phyloP scores from a whole-genome alignment of 1,140 invertebrate species.

The Drosophila watanabei region DNA sequence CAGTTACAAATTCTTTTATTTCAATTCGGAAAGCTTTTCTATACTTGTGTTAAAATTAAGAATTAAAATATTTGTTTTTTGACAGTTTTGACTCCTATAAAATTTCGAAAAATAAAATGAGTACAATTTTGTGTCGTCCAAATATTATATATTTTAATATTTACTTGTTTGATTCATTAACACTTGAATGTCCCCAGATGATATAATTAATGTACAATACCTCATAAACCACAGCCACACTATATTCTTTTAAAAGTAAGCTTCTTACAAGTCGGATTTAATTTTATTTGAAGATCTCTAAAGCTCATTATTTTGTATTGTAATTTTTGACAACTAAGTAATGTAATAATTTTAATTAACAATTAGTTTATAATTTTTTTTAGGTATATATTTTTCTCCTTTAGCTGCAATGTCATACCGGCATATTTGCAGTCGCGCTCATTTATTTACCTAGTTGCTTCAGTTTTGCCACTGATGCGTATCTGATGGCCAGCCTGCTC shows the following conservation, averaged over 20 bases:
- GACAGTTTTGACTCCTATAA: too few species aligned
- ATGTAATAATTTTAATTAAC: neutral
- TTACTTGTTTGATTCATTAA: too few species aligned
- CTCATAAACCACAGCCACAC: neutral
- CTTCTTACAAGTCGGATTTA: neutral
- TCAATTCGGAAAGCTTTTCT: too few species aligned
- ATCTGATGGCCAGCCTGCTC: conserved; percentile 51
- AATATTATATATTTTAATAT: too few species aligned
- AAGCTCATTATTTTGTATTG: neutral
- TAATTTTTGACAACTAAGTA: neutral
- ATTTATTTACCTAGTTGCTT: conserved; percentile 65
- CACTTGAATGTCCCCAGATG: neutral
- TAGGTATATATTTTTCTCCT: fast-evolving
- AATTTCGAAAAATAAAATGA: too few species aligned
- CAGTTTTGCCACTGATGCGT: conserved; percentile 72
- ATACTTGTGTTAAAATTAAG: too few species aligned
- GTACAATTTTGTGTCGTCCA: too few species aligned
- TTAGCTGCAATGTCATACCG: neutral
- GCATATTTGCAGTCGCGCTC: conserved; percentile 30
- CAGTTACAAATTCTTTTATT: too few species aligned
- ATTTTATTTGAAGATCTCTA: too few species aligned
- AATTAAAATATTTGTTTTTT: too few species aligned
- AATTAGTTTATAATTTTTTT: neutral
- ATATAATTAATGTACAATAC: neutral
- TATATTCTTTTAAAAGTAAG: neutral